Conservation (phyloP, 2,113 vertebrate species). For the Carassius carassius region DNA sequence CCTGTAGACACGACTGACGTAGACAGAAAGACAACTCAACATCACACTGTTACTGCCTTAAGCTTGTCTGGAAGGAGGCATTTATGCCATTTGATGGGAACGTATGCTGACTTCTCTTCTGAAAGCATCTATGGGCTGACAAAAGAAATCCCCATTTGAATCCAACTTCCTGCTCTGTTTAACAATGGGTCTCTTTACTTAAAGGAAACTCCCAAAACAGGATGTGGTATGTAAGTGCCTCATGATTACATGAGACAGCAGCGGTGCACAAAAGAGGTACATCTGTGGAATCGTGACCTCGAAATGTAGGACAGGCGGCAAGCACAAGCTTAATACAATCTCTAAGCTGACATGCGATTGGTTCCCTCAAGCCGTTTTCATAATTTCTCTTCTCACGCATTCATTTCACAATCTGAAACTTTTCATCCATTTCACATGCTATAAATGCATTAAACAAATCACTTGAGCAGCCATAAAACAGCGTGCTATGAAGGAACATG, state of each 20-base stretch:
- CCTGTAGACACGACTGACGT: constrained; percentile 31
- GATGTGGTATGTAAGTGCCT: constrained; percentile 27
- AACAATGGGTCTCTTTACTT: neutral
- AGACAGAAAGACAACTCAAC: constrained; percentile 21
- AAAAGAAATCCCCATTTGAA: constrained; percentile 31
- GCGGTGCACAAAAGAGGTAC: constrained; percentile 9
- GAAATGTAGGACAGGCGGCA: constrained; percentile 24
- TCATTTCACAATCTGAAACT: neutral
- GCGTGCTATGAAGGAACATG: neutral
- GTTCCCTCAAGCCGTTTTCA: neutral
- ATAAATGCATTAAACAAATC: neutral
- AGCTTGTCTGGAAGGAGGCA: constrained; percentile 39
- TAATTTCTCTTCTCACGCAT: neutral
- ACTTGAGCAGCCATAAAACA: neutral
- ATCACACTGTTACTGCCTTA: constrained; percentile 36
- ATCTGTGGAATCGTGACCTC: constrained; percentile 1
- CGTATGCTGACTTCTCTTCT: constrained; percentile 13
- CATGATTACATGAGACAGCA: neutral
- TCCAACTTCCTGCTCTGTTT: constrained; percentile 7
- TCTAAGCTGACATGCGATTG: constrained; percentile 21
- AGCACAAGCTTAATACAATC: constrained; percentile 52
- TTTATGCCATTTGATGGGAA: constrained; percentile 51
- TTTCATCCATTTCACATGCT: neutral
- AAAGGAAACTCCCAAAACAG: constrained; percentile 24
- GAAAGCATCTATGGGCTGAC: constrained; percentile 21